These are phyloP conservation scores for Drosophila tristis DNA, from an alignment of 1,140 invertebrate species.

Conservation along the genomic window DNA sequence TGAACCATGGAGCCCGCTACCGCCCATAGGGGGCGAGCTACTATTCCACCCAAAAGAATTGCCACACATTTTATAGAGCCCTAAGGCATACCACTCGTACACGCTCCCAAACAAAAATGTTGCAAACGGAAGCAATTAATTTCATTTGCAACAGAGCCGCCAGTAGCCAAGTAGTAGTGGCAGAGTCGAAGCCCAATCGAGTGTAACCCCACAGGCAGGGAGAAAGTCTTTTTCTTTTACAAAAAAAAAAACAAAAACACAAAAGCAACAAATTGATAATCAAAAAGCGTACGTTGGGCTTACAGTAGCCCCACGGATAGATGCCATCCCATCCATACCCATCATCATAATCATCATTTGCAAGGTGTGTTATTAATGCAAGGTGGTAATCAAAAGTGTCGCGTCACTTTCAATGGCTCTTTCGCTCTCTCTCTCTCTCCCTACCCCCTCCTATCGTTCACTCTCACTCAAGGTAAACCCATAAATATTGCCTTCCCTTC, in stretches of 20 bases:
- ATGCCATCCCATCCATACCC: slow-evolving; percentile 8
- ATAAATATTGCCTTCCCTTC: slow-evolving; percentile 7
- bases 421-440: background rate
- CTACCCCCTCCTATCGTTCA: background rate
- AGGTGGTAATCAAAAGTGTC: slow-evolving; percentile 44
- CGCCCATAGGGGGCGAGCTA: slow-evolving; percentile 19
- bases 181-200: slow-evolving; percentile 42
- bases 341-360: slow-evolving; percentile 41
- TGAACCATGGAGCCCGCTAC: slow-evolving; percentile 27
- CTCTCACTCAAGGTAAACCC: slow-evolving; percentile 18
- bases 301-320: slow-evolving; percentile 19
- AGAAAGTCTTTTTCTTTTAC: slow-evolving; percentile 50
- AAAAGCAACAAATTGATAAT: slow-evolving; percentile 58
- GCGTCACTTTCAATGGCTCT: slow-evolving; percentile 23
- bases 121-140: slow-evolving; percentile 76
- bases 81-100: slow-evolving; percentile 41
- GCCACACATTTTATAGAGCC: slow-evolving; percentile 52
- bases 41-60: slow-evolving; percentile 52
- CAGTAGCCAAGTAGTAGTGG: slow-evolving; percentile 3
- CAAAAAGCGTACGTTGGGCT: slow-evolving; percentile 40
- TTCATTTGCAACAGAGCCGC: slow-evolving; percentile 54
- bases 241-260: too few species aligned
- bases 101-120: slow-evolving; percentile 61
- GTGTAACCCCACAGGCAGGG: slow-evolving; percentile 39
- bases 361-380: slow-evolving; percentile 25